Percentiles rank a stretch among this genome's conserved stretches.
Evolutionary conservation across 2,888 invertebrate genomes (phyloP).

Genomic region (Mimas tiliae): DNA sequence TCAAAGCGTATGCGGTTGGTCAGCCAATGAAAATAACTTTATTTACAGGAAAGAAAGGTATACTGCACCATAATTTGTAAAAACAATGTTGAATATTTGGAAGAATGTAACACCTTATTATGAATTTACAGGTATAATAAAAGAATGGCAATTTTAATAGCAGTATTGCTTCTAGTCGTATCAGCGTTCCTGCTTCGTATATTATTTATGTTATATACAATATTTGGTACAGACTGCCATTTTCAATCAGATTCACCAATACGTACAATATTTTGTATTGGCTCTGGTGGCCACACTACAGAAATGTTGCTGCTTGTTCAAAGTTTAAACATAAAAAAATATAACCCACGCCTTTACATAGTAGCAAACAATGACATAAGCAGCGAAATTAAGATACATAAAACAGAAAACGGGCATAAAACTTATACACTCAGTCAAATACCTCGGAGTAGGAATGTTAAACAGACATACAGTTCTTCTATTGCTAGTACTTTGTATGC

Average conservation of each 20-base stretch:
- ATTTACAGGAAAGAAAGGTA: too few species aligned
- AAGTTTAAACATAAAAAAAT: slow-evolving; percentile 86
- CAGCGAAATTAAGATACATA: slow-evolving; percentile 88
- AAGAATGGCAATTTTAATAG: slow-evolving; percentile 12
- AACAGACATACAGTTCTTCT: slow-evolving; percentile 93
- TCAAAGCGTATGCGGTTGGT: too few species aligned
- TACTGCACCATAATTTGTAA: not conserved
- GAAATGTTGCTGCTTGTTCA: slow-evolving; percentile 93
- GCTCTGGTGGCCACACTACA: slow-evolving; percentile 97
- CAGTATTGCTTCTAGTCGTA: slow-evolving; percentile 31
- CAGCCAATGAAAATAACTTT: too few species aligned
- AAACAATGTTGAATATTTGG: too few species aligned
- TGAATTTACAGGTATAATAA: not conserved
- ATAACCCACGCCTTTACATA: slow-evolving; percentile 90
- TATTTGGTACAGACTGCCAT: slow-evolving; percentile 53
- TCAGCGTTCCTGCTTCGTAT: slow-evolving; percentile 46
- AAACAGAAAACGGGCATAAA: slow-evolving; percentile 67
- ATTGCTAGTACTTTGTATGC: slow-evolving; percentile 91
- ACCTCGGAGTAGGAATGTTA: slow-evolving; percentile 94
- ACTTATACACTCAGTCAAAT: slow-evolving; percentile 85
- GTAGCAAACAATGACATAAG: slow-evolving; percentile 91
- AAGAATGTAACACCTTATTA: not conserved
- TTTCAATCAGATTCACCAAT: slow-evolving; percentile 50
- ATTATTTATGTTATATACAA: slow-evolving; percentile 52
- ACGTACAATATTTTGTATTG: slow-evolving; percentile 87